These are phyloP conservation scores for Rhynchotus rufescens DNA, from an alignment of 2,797 vertebrate genomes.

Conservation along the genomic window DNA sequence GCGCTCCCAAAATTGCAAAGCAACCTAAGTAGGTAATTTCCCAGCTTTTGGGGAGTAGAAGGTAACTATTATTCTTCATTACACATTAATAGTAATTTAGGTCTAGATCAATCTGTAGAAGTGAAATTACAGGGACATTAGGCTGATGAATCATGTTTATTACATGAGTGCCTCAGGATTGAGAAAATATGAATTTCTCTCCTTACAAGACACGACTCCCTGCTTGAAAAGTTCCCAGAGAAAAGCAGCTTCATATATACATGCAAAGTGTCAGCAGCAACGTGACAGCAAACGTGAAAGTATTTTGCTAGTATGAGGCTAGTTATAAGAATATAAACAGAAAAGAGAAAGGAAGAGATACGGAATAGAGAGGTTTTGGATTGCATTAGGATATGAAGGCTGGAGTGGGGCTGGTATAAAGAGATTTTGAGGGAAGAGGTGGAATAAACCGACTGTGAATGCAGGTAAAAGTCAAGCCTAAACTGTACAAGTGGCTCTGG, in stretches of 20 bases:
- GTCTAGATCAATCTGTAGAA: neutral
- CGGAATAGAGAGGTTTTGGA: neutral
- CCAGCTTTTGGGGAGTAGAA: neutral
- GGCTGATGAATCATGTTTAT: slow-evolving; percentile 15
- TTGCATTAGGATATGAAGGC: neutral
- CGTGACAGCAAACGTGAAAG: neutral
- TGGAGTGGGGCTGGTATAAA: neutral
- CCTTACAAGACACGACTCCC: neutral
- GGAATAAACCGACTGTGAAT: neutral
- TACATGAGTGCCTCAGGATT: neutral
- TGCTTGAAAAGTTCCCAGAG: neutral
- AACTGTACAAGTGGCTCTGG: neutral
- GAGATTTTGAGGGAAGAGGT: neutral
- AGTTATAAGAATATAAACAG: neutral
- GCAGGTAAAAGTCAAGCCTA: neutral
- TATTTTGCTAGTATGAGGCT: neutral
- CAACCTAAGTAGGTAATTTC: neutral
- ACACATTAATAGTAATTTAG: slow-evolving; percentile 1
- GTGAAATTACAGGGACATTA: slow-evolving; percentile 14
- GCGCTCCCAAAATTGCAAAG: neutral
- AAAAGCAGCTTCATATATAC: neutral
- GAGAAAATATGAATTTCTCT: neutral
- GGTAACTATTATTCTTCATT: neutral
- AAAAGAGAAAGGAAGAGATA: neutral
- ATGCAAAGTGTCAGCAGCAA: neutral